phyloP scores from a whole-genome alignment of 2,888 invertebrate species.

The Drosophila siamana region DNA sequence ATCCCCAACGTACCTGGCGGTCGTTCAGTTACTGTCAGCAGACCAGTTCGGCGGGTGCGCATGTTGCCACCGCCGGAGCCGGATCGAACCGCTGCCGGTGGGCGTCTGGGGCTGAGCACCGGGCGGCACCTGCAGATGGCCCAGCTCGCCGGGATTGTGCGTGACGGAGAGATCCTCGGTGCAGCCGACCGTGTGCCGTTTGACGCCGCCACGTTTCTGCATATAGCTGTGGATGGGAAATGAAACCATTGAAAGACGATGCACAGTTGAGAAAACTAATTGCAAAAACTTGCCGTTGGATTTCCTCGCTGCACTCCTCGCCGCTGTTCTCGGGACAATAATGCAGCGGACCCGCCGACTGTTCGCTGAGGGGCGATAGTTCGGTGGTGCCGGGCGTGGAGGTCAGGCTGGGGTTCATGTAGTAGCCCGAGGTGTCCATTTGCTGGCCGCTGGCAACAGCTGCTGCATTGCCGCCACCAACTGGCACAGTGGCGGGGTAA shows the following conservation, averaged over 20 bases:
- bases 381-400: conserved; percentile 57
- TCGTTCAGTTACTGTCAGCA: conserved; percentile 94
- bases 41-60: conserved; percentile 92
- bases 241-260: neutral
- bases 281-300: conserved; percentile 77
- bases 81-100: conserved; percentile 59
- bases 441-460: conserved; percentile 58
- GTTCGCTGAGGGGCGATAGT: conserved; percentile 65
- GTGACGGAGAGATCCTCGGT: conserved; percentile 88
- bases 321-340: conserved; percentile 60
- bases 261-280: no score
- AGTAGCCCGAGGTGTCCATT: conserved; percentile 72
- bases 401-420: conserved; percentile 69
- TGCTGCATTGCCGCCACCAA: conserved; percentile 50
- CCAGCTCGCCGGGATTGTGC: conserved; percentile 57
- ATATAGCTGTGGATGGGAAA: conserved; percentile 88
- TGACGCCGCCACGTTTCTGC: conserved; percentile 90
- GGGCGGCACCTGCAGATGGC: conserved; percentile 49
- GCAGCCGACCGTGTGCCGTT: conserved; percentile 92
- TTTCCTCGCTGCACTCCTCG: conserved; percentile 85
- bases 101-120: conserved; percentile 51
- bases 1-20: conserved; percentile 90
- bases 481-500: conserved; percentile 86
- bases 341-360: conserved; percentile 59
- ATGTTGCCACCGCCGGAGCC: conserved; percentile 83